These are phyloP conservation scores for Eutrigla gurnardus DNA, from an alignment of 2,797 vertebrate genomes.

Conservation along the genomic window DNA sequence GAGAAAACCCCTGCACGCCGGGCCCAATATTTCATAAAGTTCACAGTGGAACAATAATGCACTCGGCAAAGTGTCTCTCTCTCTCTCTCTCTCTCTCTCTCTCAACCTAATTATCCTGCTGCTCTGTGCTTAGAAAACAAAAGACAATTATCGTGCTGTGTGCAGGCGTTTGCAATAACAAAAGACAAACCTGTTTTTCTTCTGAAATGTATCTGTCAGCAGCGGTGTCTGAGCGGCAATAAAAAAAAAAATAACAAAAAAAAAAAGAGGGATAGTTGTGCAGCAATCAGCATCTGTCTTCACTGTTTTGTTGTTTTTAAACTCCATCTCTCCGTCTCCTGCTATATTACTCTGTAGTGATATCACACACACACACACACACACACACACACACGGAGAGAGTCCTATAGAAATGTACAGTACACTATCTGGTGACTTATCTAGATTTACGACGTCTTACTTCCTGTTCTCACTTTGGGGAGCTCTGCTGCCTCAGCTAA, in stretches of 20 bases:
- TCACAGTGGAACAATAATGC: slow-evolving; percentile 80
- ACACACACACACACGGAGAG: slow-evolving; percentile 10
- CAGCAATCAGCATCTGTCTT: slow-evolving; percentile 72
- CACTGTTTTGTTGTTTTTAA: slow-evolving; percentile 55
- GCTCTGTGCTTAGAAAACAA: slow-evolving; percentile 75
- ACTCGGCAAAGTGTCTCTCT: slow-evolving; percentile 73
- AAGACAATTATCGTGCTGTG: slow-evolving; percentile 76
- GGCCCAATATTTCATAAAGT: slow-evolving; percentile 81
- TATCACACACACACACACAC: slow-evolving; percentile 32
- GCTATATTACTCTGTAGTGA: slow-evolving; percentile 54
- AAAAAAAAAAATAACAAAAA: slow-evolving; percentile 66
- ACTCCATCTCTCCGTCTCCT: slow-evolving; percentile 50
- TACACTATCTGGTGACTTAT: slow-evolving; percentile 79
- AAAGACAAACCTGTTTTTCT: slow-evolving; percentile 79
- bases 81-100: slow-evolving; percentile 58
- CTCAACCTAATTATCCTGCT: slow-evolving; percentile 79
- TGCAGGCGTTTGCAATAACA: slow-evolving; percentile 72
- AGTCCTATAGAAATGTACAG: slow-evolving; percentile 71
- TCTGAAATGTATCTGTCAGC: slow-evolving; percentile 78
- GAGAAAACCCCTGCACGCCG: not conserved
- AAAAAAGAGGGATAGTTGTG: slow-evolving; percentile 42
- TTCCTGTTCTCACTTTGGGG: slow-evolving; percentile 82
- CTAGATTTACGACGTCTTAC: slow-evolving; percentile 82
- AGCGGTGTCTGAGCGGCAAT: slow-evolving; percentile 61
- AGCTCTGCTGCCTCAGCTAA: slow-evolving; percentile 79